Evolutionary conservation across 2,888 invertebrate species (phyloP), one percentile per base, ranked within the genome.

Genomic region (Aporophyla nigra): DNA sequence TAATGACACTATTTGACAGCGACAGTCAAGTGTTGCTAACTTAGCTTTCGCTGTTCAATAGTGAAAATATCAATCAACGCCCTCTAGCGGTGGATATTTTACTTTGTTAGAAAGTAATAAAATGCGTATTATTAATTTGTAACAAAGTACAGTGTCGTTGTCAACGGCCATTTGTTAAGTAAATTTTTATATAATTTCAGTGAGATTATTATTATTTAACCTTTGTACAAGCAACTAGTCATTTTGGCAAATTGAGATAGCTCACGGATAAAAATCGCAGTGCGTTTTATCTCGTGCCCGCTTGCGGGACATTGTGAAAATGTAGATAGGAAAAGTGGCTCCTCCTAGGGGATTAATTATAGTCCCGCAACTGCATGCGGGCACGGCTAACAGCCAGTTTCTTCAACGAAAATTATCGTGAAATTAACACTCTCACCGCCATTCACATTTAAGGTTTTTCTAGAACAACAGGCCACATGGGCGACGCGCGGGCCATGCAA

Each of bases 201-300:
- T 58, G 16, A 33, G 16, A n/a, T n/a, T 16, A 10, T 24, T 14
- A 43, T 27, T 24, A 33, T 33, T 46, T 10, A 65, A 27, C 43
- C 72, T n/a, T 6, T 56, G 10, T 3, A 4, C 33, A 67, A 33
- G 58, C 43, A 54, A 72, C 82, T 75, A 72, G 69, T 61, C 2
- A 74, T 71, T 84, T 82, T 83, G 82, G 82, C 82, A 85, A 76
- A 54, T 66, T 82, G 71, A 56, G 65, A 71, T 53, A 62, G 27
- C 53, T 72, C 43, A 40, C 43, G 19, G 59, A 46, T 3, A 56
- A 51, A 27, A 73, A 6, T 46, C 21, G n/a, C 21, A 6, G 16
- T 78, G 24, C 24, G 6, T 21, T 46, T 16, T 33, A 16, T 33
- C 5, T 33, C 27, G 1, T 70, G 51, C 51, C 14, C n/a, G 43